phyloP scores from a whole-genome alignment of 2,888 invertebrate genomes.

The Acronicta leporina region DNA sequence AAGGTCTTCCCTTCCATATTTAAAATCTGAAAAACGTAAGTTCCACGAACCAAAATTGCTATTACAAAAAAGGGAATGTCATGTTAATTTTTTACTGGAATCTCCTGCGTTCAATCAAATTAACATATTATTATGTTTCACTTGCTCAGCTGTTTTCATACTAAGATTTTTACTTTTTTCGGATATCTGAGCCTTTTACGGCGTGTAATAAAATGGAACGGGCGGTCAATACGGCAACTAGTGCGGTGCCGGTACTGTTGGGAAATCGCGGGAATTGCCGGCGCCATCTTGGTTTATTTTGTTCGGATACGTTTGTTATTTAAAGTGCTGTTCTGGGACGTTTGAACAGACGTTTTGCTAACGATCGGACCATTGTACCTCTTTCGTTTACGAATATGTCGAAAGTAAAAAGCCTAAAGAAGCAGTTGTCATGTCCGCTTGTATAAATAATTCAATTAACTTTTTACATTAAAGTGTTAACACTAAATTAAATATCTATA shows the following conservation, averaged over 20 bases:
- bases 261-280: constrained; percentile 33
- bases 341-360: constrained; percentile 10
- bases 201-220: constrained; percentile 76
- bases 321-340: constrained; percentile 26
- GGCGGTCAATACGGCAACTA: constrained; percentile 68
- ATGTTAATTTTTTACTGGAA: constrained; percentile 48
- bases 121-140: constrained; percentile 70
- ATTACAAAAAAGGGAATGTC: constrained; percentile 35
- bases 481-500: too few species aligned
- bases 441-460: not conserved
- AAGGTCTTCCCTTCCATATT: constrained; percentile 10
- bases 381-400: constrained; percentile 6
- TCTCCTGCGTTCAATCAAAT: constrained; percentile 68
- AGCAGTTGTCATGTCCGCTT: not conserved
- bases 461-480: too few species aligned
- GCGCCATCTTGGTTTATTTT: constrained; percentile 42
- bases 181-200: constrained; percentile 74
- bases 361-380: constrained; percentile 1
- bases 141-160: constrained; percentile 59
- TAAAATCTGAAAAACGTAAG: constrained; percentile 18
- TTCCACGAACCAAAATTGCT: constrained; percentile 24
- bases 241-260: constrained; percentile 37
- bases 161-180: constrained; percentile 64
- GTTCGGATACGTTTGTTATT: constrained; percentile 32
- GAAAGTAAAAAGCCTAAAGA: not conserved